Conservation (phyloP, 2,797 vertebrate species). For the Sternarchorhynchus goeldii region DNA sequence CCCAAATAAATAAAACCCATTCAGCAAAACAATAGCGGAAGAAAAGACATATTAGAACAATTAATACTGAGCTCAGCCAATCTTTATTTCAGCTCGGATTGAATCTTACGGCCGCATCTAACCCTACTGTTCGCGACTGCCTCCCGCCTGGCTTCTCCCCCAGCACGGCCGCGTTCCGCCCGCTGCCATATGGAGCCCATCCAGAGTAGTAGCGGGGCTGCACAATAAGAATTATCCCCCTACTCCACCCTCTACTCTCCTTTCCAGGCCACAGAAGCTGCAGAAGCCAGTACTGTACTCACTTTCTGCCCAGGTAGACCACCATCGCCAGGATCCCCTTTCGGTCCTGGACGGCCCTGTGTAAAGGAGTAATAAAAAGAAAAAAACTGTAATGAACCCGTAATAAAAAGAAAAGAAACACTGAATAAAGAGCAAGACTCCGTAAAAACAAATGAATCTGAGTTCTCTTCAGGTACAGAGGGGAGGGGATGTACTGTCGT, state of each 20-base stretch:
- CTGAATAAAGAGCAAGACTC: neutral
- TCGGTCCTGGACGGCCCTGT: constrained; percentile 92
- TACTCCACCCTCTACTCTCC: constrained; percentile 43
- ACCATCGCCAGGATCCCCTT: constrained; percentile 90
- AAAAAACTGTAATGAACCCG: neutral
- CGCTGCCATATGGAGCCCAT: constrained; percentile 42
- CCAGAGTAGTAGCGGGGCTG: constrained; percentile 62
- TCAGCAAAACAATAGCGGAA: neutral
- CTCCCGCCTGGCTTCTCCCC: constrained; percentile 25
- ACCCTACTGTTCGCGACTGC: constrained; percentile 37
- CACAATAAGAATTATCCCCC: constrained; percentile 42
- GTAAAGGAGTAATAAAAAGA: constrained; percentile 22
- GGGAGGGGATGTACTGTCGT: constrained; percentile 26
- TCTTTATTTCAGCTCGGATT: constrained; percentile 33
- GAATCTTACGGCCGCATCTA: constrained; percentile 50
- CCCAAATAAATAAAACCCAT: constrained; percentile 11
- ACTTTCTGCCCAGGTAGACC: constrained; percentile 91
- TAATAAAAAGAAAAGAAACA: neutral
- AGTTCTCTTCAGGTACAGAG: constrained; percentile 1
- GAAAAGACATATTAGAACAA: constrained; percentile 42
- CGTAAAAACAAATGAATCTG: constrained; percentile 7
- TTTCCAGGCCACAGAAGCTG: constrained; percentile 33
- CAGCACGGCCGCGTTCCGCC: constrained; percentile 52
- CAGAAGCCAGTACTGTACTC: constrained; percentile 62
- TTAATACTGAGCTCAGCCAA: constrained; percentile 42